Percentiles rank a stretch among this genome's conserved stretches.
Conservation (phyloP, 2,888 invertebrate species). For the Itoplectis maculator region DNA sequence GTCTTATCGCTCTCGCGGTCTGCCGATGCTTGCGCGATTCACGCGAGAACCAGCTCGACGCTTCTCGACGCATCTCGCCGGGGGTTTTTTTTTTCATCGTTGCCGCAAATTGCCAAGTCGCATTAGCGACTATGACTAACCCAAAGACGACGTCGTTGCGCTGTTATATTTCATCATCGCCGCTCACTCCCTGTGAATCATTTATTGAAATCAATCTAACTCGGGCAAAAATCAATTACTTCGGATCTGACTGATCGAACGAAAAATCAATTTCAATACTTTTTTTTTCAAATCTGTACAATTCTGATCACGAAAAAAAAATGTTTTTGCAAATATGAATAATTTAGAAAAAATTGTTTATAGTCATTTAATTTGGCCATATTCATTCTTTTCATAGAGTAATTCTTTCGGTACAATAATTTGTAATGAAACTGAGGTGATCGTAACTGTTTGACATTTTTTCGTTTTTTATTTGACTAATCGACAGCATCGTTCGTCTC, state of each 20-base stretch:
- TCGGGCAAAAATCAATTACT: background rate
- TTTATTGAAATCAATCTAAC: background rate
- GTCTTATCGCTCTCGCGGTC: conserved; percentile 24
- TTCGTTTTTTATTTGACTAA: background rate
- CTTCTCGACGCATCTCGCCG: background rate
- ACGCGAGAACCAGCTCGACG: background rate
- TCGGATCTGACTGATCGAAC: too few species aligned
- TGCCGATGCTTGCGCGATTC: background rate
- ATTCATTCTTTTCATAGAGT: too few species aligned
- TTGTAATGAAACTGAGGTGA: too few species aligned
- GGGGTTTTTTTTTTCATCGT: conserved; percentile 23
- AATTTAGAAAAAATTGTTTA: too few species aligned
- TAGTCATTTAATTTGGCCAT: too few species aligned
- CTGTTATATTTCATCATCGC: background rate
- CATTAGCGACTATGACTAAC: background rate
- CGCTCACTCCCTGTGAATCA: background rate
- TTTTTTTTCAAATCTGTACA: too few species aligned
- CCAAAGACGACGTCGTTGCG: background rate
- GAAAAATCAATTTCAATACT: too few species aligned
- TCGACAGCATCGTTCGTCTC: background rate
- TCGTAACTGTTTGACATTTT: background rate
- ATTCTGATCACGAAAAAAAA: too few species aligned
- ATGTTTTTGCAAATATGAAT: too few species aligned
- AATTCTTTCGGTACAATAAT: too few species aligned
- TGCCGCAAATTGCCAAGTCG: background rate